Conservation (phyloP, 2,888 invertebrate genomes). For the Aleiodes alternator region DNA sequence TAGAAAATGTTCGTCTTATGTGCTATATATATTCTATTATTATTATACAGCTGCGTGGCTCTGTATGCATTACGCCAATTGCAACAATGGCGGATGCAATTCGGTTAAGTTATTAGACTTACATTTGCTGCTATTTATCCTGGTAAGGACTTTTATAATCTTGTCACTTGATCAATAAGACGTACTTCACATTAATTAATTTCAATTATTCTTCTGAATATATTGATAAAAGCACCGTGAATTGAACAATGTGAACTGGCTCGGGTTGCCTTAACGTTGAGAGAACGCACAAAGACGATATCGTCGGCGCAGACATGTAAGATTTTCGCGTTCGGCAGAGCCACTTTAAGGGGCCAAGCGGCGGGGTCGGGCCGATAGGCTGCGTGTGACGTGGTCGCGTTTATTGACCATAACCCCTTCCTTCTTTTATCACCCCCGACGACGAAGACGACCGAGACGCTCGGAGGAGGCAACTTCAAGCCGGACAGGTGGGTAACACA, state of each 20-base stretch:
- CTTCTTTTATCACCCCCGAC: slow-evolving; percentile 54
- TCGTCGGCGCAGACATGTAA: slow-evolving; percentile 70
- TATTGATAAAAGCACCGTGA: background rate
- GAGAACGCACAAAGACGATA: slow-evolving; percentile 65
- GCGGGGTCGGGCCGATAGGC: slow-evolving; percentile 71
- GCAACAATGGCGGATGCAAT: slow-evolving; percentile 72
- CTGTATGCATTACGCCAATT: slow-evolving; percentile 62
- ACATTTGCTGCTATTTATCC: slow-evolving; percentile 47
- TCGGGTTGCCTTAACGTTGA: slow-evolving; percentile 46
- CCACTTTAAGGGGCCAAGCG: slow-evolving; percentile 72
- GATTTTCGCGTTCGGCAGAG: slow-evolving; percentile 69
- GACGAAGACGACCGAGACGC: slow-evolving; percentile 35
- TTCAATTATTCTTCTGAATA: background rate
- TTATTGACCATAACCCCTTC: slow-evolving; percentile 76
- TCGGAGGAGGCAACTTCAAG: slow-evolving; percentile 46
- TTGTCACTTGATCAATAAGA: background rate
- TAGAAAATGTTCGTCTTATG: slow-evolving; percentile 67
- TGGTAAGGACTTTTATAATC: background rate
- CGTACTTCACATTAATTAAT: too few species aligned
- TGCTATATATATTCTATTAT: background rate
- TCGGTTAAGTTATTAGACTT: slow-evolving; percentile 65
- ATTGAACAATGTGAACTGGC: background rate
- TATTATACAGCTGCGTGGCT: slow-evolving; percentile 18
- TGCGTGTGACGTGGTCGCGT: slow-evolving; percentile 73
- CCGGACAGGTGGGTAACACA: slow-evolving; percentile 43